Evolutionary conservation across 2,113 vertebrate species (phyloP).

Genomic region (Amblyopsis rosae): DNA sequence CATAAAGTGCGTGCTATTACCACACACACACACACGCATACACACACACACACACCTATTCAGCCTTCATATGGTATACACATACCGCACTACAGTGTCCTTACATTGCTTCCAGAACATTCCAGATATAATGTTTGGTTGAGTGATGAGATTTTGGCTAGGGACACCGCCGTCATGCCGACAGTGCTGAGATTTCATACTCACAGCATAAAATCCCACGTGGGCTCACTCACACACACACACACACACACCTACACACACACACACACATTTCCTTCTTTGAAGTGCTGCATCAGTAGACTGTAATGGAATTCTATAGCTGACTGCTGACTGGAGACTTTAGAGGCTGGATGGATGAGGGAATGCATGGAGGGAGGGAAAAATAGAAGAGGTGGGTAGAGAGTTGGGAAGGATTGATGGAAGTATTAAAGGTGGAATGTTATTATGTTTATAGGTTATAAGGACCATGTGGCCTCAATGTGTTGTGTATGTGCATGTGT

Average conservation of each 20-base stretch:
- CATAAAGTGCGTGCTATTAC: too few relatives aligned
- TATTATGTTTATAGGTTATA: conserved; percentile 28
- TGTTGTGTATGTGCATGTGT: neutral
- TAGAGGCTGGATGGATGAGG: conserved; percentile 45
- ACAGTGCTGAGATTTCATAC: conserved; percentile 47
- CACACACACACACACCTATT: too few relatives aligned
- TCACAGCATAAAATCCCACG: conserved; percentile 19
- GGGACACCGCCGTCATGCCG: conserved; percentile 46
- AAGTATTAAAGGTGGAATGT: conserved; percentile 39
- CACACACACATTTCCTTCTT: neutral
- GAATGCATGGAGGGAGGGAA: conserved; percentile 48
- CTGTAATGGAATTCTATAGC: conserved; percentile 70
- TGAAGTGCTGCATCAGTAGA: conserved; percentile 63
- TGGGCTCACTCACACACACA: conserved; percentile 1
- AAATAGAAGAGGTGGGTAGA: conserved; percentile 41
- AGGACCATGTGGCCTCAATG: conserved; percentile 21
- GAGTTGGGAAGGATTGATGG: conserved; percentile 43
- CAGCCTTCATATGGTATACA: neutral
- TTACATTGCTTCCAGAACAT: conserved; percentile 30
- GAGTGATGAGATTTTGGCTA: conserved; percentile 49
- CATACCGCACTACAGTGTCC: conserved; percentile 5
- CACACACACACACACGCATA: neutral
- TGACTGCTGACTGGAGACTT: conserved; percentile 70
- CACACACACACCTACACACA: conserved; percentile 16
- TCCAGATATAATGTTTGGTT: conserved; percentile 21